Evolutionary conservation across 2,797 vertebrate genomes (phyloP), one percentile per base, ranked within the genome.

Genomic region (Bryconaethiops microstoma): DNA sequence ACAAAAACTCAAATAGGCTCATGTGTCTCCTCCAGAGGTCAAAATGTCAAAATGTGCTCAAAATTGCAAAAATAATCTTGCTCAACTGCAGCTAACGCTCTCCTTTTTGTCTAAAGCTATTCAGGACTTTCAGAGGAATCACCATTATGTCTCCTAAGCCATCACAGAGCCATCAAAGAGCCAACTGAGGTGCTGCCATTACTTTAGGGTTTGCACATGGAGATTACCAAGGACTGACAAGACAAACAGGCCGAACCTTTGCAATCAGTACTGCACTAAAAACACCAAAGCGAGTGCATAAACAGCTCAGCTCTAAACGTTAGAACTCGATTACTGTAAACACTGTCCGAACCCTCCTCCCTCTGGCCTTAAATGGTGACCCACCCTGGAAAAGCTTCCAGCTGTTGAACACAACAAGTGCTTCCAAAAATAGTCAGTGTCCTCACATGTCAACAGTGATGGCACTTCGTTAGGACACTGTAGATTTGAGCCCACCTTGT

Each of bases 391-490:
- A 69, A 65, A 65, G 13, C n/a, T 79, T 17, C 59, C 68, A 74
- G 77, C 68, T 77, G 75, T 83, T 39, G 42, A 54, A 64, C 29
- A 59, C 64, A 83, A 59, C 59, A 81, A 76, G 42, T 68, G 54
- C 64, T 80, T 80, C 85, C 75, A 60, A 82, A 81, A 86, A 74
- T 82, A 84, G 59, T 48, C 45, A 16, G 63, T 72, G 50, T 65
- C 35, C 50, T 76, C 64, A 45, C 67, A 86, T 76, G 63, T 74
- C 23, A 73, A 77, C 62, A 40, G 42, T 76, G 77, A 25, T 25
- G 68, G 19, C 64, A 21, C 39, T 74, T n/a, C 48, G 17, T 40
- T 25, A 35, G 76, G 60, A 39, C 77, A 83, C 13, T 55, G 25
- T 69, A 67, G 3, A 67, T 75, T 72, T 21, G 35, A 64, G 5